Evolutionary conservation across 92 coral and sea anemone genomes (phyloP), one percentile per base, ranked within the genome.

Genomic region (Parazoanthus swiftii): DNA sequence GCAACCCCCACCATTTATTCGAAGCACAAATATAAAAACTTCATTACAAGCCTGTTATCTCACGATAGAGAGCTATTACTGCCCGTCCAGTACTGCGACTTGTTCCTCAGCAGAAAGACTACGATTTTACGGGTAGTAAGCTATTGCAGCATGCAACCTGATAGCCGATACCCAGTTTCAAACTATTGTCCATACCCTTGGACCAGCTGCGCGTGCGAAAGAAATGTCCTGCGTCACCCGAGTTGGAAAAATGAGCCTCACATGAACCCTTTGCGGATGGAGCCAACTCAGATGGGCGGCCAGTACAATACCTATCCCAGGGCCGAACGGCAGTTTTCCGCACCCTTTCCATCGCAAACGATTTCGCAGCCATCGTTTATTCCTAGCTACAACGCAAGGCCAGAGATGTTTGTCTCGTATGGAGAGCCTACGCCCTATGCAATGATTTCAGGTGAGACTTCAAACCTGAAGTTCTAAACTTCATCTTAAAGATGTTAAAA

Each of bases 21-120:
- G 77, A 14, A 84, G 87, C 87, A 77, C 79, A 84, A 84, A 84
- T 84, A 84, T 44, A 84, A 84, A 84, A 70, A 84, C 79, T 84
- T 71, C 87, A 84, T 84, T 84, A 84, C 63, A 16, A 59, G 39
- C 67, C 33, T 71, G 78, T 84, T 70, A 70, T 84, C 79, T 44
- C 26, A n/a, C 67, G 21, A 26, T 25, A 44, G 1, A 79, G 37
- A 46, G 66, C 26, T 70, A 48, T 67, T 42, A 66, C 6, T 39
- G 76, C 76, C 77, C 10, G 78, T 44, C 72, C 20, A 74, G 42
- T 44, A 48, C 8, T 35, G 7, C 66, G 8, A 33, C 44, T 43
- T 21, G 21, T 70, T 84, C 51, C n/a, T 54, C 9, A 82, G 58
- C 20, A 9, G 8, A 35, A 70, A 70, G 68, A 16, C 8, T 29